phyloP scores from a whole-genome alignment of 2,113 vertebrate species.

The Leptodactylus fuscus region DNA sequence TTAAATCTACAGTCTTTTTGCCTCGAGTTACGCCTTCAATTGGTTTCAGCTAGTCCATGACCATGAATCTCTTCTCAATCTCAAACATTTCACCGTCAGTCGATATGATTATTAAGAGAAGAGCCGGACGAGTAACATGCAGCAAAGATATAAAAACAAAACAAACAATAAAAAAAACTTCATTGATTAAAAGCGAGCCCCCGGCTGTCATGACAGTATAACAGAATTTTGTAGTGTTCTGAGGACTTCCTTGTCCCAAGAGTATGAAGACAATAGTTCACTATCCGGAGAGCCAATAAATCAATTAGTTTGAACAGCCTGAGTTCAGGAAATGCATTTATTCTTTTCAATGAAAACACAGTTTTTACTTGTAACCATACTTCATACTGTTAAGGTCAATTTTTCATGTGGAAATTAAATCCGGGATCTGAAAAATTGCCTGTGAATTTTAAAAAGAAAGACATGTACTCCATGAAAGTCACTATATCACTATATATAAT shows the following conservation, averaged over 20 bases:
- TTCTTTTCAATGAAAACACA: conserved; percentile 79
- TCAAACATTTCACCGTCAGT: conserved; percentile 60
- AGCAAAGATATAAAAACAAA: conserved; percentile 55
- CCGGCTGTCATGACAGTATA: conserved; percentile 81
- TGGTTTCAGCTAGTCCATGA: background rate
- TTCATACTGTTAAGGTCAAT: conserved; percentile 77
- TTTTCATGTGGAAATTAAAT: conserved; percentile 79
- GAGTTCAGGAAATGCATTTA: conserved; percentile 83
- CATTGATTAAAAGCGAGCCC: conserved; percentile 75
- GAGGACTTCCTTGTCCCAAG: conserved; percentile 80
- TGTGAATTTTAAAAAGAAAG: conserved; percentile 71
- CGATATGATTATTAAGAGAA: conserved; percentile 59
- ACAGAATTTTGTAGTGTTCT: conserved; percentile 82
- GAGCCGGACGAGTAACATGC: conserved; percentile 71
- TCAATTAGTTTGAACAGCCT: conserved; percentile 88
- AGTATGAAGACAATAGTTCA: conserved; percentile 86
- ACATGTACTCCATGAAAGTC: conserved; percentile 66
- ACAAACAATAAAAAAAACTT: conserved; percentile 61
- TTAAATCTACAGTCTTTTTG: background rate
- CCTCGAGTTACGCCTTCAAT: background rate
- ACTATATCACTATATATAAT: conserved; percentile 78
- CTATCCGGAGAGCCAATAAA: conserved; percentile 88
- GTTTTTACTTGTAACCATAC: conserved; percentile 74
- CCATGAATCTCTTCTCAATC: conserved; percentile 58
- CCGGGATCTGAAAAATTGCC: conserved; percentile 74